Base-by-base conservation (phyloP, 1,140 invertebrate species). In the Thaumetopoea pityocampa region DNA sequence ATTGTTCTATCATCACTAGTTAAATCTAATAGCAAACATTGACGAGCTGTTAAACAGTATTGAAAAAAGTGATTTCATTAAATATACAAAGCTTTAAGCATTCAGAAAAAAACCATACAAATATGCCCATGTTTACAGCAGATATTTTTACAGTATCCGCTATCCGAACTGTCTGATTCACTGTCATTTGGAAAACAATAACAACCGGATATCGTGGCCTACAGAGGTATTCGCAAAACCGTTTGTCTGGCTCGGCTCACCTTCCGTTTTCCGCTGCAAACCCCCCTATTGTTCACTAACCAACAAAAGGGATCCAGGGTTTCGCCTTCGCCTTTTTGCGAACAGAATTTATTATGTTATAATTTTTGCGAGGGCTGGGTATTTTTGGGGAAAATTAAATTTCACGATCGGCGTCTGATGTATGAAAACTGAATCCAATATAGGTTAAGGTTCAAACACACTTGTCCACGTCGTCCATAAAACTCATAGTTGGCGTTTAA, bases 301-400 rank as follows among this genome's bases (percentile, higher is more conserved):
- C 41, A 16, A 28, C 22, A 23, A 32, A 34, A 43, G 17, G 41
- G 41, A 34, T 27, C 28, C 12, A 23, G 27, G 8, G 19, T 10
- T 8, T 22, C 12, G 17, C 27, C 37, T 28, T 32, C 19, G 30
- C 22, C 30, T 34, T 43, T 43, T 28, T 43, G 10, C 15, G 30
- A 43, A 35, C 15, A 15, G 12, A 34, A 43, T 35, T 43, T 43
- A 43, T 43, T 26, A 43, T 23, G 20, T 34, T 35, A 27, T 34
- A 15, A 34, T 34, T 43, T 34, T 26, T 34, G 23, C 16, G 5
- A 16, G 5, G 5, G n/a, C 5, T 18, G 9, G 19, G 6, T 22
- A 23, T 40, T 26, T 15, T 8, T 1, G 3, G 15, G 19, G 14
- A 15, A 33, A 28, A 33, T 33, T 33, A 32, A 32, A 24, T 32